Conservation (phyloP, 2,797 vertebrate genomes). For the Fundulus diaphanus region DNA sequence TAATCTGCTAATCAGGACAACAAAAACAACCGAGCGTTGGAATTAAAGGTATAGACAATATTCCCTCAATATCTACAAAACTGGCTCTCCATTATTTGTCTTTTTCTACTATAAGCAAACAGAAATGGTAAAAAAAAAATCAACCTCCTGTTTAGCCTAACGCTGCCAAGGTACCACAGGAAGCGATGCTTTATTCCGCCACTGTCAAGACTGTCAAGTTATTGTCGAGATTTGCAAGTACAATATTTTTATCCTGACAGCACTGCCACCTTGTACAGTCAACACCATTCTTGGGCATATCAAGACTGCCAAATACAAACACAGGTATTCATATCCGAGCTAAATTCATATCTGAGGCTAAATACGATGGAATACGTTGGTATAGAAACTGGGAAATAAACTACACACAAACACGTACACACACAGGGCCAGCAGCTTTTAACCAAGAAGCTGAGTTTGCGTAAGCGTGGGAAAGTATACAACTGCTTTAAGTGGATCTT, state of each 20-base stretch:
- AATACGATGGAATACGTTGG: neutral
- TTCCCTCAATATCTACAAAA: neutral
- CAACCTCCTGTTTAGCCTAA: neutral
- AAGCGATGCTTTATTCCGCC: slow-evolving; percentile 1
- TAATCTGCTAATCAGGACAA: neutral
- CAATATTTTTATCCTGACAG: slow-evolving; percentile 16
- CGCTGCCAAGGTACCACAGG: slow-evolving; percentile 5
- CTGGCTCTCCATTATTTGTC: neutral
- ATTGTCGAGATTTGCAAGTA: neutral
- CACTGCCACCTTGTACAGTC: slow-evolving; percentile 18
- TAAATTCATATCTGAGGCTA: slow-evolving; percentile 1
- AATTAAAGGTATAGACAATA: neutral
- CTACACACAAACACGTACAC: neutral
- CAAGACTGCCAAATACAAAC: slow-evolving; percentile 8
- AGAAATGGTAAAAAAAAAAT: neutral
- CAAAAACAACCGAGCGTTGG: neutral
- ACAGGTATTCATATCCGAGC: slow-evolving; percentile 1
- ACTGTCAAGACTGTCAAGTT: slow-evolving; percentile 9
- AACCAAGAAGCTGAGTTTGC: slow-evolving; percentile 1
- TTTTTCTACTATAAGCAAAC: neutral
- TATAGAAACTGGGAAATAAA: neutral
- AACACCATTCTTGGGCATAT: neutral
- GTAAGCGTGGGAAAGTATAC: neutral
- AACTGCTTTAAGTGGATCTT: neutral
- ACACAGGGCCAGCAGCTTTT: neutral